Evolutionary conservation across 2,113 vertebrate species (phyloP).

Genomic region (Sebastes fasciatus): DNA sequence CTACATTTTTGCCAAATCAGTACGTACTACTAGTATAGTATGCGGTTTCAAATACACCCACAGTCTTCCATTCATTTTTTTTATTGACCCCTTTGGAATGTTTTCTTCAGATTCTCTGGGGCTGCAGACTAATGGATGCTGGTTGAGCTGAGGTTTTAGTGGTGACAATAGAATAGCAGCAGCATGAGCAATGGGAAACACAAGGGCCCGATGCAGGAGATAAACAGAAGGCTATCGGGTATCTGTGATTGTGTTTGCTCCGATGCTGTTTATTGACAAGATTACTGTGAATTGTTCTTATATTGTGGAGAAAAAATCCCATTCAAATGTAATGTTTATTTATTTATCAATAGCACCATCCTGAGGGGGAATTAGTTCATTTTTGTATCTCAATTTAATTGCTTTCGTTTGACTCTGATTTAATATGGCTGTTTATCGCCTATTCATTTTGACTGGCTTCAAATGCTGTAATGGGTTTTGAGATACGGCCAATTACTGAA

Average conservation of each 20-base stretch:
- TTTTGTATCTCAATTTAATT: not conserved
- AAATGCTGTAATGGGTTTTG: conserved; percentile 1
- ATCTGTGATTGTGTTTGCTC: not conserved
- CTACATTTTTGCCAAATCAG: too few species aligned
- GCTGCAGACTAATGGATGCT: not conserved
- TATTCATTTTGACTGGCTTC: conserved; percentile 11
- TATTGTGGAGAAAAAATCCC: not conserved
- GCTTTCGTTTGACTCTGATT: not conserved
- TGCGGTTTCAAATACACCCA: too few species aligned
- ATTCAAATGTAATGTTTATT: not conserved
- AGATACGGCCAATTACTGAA: not conserved
- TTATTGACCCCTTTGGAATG: not conserved
- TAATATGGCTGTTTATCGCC: not conserved
- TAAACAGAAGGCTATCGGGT: not conserved
- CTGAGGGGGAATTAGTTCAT: not conserved
- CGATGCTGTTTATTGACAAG: not conserved
- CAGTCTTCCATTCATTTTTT: not conserved
- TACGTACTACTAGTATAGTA: too few species aligned
- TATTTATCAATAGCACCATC: not conserved
- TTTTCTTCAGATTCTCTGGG: not conserved
- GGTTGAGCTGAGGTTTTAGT: not conserved
- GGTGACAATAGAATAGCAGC: not conserved
- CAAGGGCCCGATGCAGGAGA: not conserved
- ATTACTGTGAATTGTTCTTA: not conserved
- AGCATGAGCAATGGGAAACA: not conserved